phyloP scores from a whole-genome alignment of 2,888 invertebrate species.

The Campoplex nolae region DNA sequence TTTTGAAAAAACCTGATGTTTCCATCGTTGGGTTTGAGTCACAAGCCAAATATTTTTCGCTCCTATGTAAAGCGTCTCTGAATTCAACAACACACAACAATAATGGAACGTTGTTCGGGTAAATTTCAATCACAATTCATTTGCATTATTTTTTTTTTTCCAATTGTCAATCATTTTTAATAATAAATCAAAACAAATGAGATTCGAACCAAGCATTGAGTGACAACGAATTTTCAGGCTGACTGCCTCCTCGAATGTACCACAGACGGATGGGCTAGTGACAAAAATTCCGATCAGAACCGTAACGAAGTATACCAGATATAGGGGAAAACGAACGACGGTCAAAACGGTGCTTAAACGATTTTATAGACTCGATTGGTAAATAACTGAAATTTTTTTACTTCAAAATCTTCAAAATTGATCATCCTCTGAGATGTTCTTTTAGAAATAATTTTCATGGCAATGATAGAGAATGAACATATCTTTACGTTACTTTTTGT shows the following conservation, averaged over 20 bases:
- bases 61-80: slow-evolving; percentile 15
- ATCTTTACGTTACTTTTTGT: not conserved
- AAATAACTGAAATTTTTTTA: slow-evolving; percentile 55
- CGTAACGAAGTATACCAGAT: slow-evolving; percentile 90
- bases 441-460: not conserved
- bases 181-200: not conserved
- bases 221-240: slow-evolving; percentile 40
- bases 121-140: not conserved
- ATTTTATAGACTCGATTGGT: slow-evolving; percentile 93
- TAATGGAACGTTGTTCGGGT: slow-evolving; percentile 58
- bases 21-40: slow-evolving; percentile 13
- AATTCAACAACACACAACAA: slow-evolving; percentile 37
- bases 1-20: slow-evolving; percentile 36
- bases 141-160: not conserved
- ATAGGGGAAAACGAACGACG: slow-evolving; percentile 91
- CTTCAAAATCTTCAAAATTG: not conserved
- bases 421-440: not conserved
- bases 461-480: not conserved
- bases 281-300: slow-evolving; percentile 84
- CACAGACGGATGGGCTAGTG: slow-evolving; percentile 19
- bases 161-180: not conserved
- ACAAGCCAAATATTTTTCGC: slow-evolving; percentile 43
- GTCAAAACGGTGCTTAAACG: slow-evolving; percentile 89
- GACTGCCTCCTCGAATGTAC: slow-evolving; percentile 14
- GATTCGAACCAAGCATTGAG: not conserved